Evolutionary conservation across 2,888 invertebrate genomes (phyloP).

Genomic region (Sepioteuthis lessoniana): DNA sequence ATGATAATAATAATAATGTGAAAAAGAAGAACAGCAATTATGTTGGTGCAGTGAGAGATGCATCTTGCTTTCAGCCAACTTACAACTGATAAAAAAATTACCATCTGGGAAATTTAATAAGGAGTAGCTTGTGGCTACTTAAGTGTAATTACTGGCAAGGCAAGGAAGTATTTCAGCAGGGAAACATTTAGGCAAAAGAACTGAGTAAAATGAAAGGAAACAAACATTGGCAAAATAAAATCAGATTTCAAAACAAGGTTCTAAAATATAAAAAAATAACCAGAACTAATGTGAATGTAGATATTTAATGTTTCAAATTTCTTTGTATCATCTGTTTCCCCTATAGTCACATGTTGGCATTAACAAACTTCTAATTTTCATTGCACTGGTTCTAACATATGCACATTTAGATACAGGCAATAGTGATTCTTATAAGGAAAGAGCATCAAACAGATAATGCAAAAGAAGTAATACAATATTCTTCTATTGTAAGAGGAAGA

Average conservation of each 20-base stretch:
- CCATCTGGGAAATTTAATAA: slow-evolving; percentile 33
- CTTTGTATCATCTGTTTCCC: not conserved
- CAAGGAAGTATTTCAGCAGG: slow-evolving; percentile 6
- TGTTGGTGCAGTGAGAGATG: not conserved
- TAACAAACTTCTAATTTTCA: not conserved
- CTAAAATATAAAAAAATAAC: not conserved
- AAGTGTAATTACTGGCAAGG: not conserved
- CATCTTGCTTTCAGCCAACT: not conserved
- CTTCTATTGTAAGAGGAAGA: not conserved
- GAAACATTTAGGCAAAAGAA: not conserved
- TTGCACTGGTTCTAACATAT: not conserved
- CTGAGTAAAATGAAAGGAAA: not conserved
- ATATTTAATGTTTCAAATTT: slow-evolving; percentile 13
- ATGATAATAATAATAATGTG: not conserved
- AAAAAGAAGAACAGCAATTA: not conserved
- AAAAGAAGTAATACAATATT: not conserved
- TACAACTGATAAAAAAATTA: not conserved
- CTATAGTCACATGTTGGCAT: not conserved
- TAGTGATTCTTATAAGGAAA: not conserved
- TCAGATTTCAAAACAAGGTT: not conserved
- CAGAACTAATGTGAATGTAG: not conserved
- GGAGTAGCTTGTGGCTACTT: slow-evolving; percentile 33
- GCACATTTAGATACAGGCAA: too few species aligned
- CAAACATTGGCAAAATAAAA: slow-evolving; percentile 21
- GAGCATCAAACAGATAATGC: not conserved